Percentiles rank a stretch among this genome's conserved stretches.
Conservation (phyloP, 2,888 invertebrate genomes). For the Baronia brevicornis region DNA sequence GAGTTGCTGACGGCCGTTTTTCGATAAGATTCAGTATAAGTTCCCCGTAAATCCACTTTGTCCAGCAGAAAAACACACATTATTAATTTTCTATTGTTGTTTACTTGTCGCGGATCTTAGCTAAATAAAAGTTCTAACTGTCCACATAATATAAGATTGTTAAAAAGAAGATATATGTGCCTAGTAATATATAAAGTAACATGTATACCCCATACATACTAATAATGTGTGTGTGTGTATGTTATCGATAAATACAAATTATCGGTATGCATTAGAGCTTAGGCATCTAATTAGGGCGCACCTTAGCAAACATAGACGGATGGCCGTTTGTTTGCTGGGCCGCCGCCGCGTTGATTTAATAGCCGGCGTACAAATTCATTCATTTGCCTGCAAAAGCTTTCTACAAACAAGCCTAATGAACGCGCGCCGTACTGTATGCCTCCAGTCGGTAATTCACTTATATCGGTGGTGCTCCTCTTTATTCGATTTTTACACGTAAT, state of each 20-base stretch:
- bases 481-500: constrained; percentile 29
- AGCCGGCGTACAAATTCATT: constrained; percentile 47
- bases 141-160: too few species aligned
- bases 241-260: constrained; percentile 2
- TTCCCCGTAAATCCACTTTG: too few species aligned
- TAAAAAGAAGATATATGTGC: too few species aligned
- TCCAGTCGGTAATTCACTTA: constrained; percentile 46
- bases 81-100: too few species aligned
- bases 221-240: too few species aligned
- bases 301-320: constrained; percentile 39
- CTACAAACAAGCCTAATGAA: constrained; percentile 61
- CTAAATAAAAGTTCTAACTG: too few species aligned
- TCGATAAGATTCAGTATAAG: too few species aligned
- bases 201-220: too few species aligned
- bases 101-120: too few species aligned
- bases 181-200: too few species aligned
- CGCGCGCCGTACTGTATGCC: constrained; percentile 24
- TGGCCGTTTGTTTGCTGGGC: constrained; percentile 26
- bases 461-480: constrained; percentile 36
- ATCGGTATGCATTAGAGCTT: constrained; percentile 9
- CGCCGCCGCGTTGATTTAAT: constrained; percentile 42
- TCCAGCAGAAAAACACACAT: too few species aligned
- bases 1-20: too few species aligned
- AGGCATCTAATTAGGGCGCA: constrained; percentile 24
- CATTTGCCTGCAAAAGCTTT: constrained; percentile 43